Conservation (phyloP, 2,113 vertebrate species). For the Aegithalos caudatus region DNA sequence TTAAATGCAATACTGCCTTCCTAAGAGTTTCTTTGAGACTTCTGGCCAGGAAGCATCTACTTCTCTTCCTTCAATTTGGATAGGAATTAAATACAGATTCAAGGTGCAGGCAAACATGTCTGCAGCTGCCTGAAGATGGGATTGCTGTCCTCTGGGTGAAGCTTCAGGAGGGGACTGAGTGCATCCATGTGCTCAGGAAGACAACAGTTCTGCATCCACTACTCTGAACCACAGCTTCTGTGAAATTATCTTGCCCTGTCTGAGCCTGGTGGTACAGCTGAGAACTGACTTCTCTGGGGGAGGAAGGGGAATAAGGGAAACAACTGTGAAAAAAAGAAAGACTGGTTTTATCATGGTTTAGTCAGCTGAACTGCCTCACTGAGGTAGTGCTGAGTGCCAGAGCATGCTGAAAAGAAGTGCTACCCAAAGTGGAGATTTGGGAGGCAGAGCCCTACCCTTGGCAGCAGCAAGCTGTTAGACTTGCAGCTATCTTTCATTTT, state of each 20-base stretch:
- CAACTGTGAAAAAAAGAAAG: not conserved
- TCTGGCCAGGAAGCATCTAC: not conserved
- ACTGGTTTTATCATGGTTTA: not conserved
- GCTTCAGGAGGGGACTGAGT: not conserved
- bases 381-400: not conserved
- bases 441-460: not conserved
- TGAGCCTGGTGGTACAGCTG: not conserved
- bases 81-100: not conserved
- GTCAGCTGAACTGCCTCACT: not conserved
- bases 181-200: not conserved
- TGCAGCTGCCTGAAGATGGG: not conserved
- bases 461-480: not conserved
- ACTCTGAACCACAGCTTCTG: not conserved
- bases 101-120: accelerated
- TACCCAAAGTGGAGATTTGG: not conserved
- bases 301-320: not conserved
- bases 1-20: not conserved
- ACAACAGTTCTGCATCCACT: not conserved
- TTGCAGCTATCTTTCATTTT: not conserved
- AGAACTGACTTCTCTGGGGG: not conserved
- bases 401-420: accelerated
- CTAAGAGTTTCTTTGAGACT: not conserved
- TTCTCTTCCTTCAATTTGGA: not conserved
- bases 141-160: not conserved
- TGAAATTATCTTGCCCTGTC: not conserved